These are phyloP conservation scores for Caprella mutica DNA, from an alignment of 2,888 invertebrate genomes.

Conservation along the genomic window DNA sequence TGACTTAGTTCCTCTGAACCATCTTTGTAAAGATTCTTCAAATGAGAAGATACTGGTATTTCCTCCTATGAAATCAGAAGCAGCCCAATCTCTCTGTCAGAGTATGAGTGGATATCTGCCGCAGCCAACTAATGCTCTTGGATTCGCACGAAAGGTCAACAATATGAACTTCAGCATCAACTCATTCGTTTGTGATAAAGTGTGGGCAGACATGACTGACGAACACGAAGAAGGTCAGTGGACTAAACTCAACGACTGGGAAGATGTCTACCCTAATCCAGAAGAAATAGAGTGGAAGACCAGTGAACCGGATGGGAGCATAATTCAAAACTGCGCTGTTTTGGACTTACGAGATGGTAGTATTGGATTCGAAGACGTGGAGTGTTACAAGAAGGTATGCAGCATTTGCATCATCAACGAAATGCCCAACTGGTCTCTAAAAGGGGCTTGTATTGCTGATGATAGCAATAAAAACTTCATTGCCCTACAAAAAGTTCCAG, in stretches of 20 bases:
- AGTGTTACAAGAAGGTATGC: constrained; percentile 15
- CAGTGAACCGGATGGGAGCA: constrained; percentile 21
- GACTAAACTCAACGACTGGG: background rate
- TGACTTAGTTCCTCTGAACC: constrained; percentile 1
- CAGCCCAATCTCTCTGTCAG: constrained; percentile 19
- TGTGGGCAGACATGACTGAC: constrained; percentile 26
- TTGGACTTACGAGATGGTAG: background rate
- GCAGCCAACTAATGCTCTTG: background rate
- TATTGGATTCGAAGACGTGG: constrained; percentile 15
- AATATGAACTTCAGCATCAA: background rate
- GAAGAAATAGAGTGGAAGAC: constrained; percentile 16
- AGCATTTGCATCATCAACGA: constrained; percentile 15
- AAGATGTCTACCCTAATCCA: background rate
- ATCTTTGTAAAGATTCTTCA: background rate
- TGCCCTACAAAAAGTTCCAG: constrained; percentile 10
- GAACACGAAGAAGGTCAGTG: constrained; percentile 16
- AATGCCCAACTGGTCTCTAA: constrained; percentile 20
- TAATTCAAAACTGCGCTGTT: constrained; percentile 22
- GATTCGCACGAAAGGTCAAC: too few relatives aligned
- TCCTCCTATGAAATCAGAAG: constrained; percentile 9
- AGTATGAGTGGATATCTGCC: constrained; percentile 15
- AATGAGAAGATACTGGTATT: constrained; percentile 17
- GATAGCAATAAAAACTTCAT: constrained; percentile 21
- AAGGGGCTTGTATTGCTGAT: constrained; percentile 19
- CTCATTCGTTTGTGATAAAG: constrained; percentile 3